Percentiles rank a stretch among this genome's conserved stretches.
Conservation (phyloP, 2,113 vertebrate genomes). For the Engraulis encrasicolus region DNA sequence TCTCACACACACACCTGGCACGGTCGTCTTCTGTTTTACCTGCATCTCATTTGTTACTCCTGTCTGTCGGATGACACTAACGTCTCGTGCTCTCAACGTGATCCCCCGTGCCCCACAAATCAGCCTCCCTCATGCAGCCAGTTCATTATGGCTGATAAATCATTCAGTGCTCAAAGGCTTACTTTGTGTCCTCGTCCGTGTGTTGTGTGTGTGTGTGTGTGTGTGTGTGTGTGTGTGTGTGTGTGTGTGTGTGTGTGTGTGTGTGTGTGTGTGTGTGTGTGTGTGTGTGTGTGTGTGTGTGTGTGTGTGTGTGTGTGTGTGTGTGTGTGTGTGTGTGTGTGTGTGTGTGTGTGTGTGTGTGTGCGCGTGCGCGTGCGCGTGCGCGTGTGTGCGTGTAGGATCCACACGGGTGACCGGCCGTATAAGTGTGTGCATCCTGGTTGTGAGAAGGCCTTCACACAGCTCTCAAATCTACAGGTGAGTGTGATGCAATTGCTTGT, state of each 20-base stretch:
- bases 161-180: not conserved
- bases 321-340: slow-evolving; percentile 4
- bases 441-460: slow-evolving; percentile 95
- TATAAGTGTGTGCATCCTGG: slow-evolving; percentile 92
- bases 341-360: slow-evolving; percentile 12
- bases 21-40: not conserved
- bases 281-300: too few relatives aligned
- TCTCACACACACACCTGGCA: not conserved
- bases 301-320: too few relatives aligned
- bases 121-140: not conserved
- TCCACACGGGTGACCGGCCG: slow-evolving; percentile 94
- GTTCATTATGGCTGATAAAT: slow-evolving; percentile 20
- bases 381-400: slow-evolving; percentile 71
- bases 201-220: too few relatives aligned
- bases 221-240: slow-evolving; percentile 3
- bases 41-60: not conserved
- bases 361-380: not conserved
- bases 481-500: slow-evolving; percentile 32
- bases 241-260: slow-evolving; percentile 14
- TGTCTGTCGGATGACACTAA: not conserved
- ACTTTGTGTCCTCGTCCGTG: not conserved
- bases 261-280: too few relatives aligned
- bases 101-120: not conserved
- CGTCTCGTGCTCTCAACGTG: not conserved
- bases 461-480: slow-evolving; percentile 96